Evolutionary conservation across 2,797 vertebrate species (phyloP).

Genomic region (Huso huso): DNA sequence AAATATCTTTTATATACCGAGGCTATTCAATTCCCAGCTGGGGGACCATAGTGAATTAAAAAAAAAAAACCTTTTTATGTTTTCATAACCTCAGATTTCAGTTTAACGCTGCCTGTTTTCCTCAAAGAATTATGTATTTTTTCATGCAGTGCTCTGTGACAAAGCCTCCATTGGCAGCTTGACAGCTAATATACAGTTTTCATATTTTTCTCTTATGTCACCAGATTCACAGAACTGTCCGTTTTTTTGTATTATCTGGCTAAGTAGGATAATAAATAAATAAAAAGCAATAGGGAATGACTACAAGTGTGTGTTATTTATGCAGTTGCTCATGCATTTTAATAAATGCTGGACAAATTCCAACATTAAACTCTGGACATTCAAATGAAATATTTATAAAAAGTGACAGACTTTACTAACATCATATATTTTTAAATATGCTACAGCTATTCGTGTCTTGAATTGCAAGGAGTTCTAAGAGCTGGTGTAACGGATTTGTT

Average conservation of each 20-base stretch:
- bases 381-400: conserved; percentile 8
- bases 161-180: conserved; percentile 1
- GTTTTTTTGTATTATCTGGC: not conserved
- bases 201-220: not conserved
- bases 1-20: not conserved
- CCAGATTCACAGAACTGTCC: conserved; percentile 10
- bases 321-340: conserved; percentile 6
- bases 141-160: not conserved
- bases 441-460: not conserved
- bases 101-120: conserved; percentile 2
- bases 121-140: not conserved
- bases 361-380: conserved; percentile 4
- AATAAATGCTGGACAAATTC: conserved; percentile 7
- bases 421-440: conserved; percentile 8
- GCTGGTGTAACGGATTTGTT: not conserved
- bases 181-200: conserved; percentile 5
- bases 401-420: conserved; percentile 6
- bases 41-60: conserved; percentile 3
- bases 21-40: not conserved
- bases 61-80: conserved; percentile 12
- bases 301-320: conserved; percentile 8
- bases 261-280: conserved; percentile 11
- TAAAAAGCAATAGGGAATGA: conserved; percentile 7
- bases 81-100: conserved; percentile 11
- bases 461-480: conserved; percentile 7